Evolutionary conservation across 2,888 invertebrate species (phyloP).

Genomic region (Sphinx pinastri): DNA sequence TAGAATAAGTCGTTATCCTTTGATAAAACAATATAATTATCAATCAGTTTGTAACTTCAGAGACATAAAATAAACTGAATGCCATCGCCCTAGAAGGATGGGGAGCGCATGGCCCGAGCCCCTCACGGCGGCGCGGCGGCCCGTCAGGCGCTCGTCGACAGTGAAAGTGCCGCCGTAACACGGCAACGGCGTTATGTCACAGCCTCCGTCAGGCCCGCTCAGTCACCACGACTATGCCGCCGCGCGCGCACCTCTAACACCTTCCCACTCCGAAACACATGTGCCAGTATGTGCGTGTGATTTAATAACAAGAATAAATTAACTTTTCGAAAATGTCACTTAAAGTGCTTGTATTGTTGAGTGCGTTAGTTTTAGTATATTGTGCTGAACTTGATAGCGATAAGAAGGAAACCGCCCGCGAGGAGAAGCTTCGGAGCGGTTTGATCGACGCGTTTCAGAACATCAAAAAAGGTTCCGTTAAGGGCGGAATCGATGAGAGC

Average conservation of each 20-base stretch:
- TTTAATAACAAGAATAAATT: conserved; percentile 39
- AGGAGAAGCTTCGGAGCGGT: conserved; percentile 73
- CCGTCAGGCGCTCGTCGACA: conserved; percentile 50
- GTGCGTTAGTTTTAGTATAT: conserved; percentile 60
- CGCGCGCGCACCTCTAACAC: conserved; percentile 66
- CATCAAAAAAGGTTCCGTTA: conserved; percentile 74
- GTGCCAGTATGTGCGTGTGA: conserved; percentile 35
- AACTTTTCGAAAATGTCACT: conserved; percentile 60
- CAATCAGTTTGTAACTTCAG: no score
- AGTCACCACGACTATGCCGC: conserved; percentile 73
- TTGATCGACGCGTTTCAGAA: conserved; percentile 78
- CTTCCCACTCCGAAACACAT: conserved; percentile 37
- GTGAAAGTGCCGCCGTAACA: conserved; percentile 73
- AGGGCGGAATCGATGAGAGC: conserved; percentile 67
- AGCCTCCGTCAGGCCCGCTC: conserved; percentile 48
- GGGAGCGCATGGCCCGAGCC: conserved; percentile 30
- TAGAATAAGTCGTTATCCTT: no score
- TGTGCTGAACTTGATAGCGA: conserved; percentile 54
- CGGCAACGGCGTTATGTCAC: conserved; percentile 79
- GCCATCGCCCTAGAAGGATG: conserved; percentile 57
- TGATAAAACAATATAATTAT: no score
- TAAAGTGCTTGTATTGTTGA: conserved; percentile 65
- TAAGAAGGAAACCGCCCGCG: conserved; percentile 65
- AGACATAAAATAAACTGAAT: background rate
- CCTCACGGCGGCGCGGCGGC: conserved; percentile 43